Evolutionary conservation across 2,113 vertebrate genomes (phyloP), one percentile per base, ranked within the genome.

Genomic region (Scophthalmus maximus): DNA sequence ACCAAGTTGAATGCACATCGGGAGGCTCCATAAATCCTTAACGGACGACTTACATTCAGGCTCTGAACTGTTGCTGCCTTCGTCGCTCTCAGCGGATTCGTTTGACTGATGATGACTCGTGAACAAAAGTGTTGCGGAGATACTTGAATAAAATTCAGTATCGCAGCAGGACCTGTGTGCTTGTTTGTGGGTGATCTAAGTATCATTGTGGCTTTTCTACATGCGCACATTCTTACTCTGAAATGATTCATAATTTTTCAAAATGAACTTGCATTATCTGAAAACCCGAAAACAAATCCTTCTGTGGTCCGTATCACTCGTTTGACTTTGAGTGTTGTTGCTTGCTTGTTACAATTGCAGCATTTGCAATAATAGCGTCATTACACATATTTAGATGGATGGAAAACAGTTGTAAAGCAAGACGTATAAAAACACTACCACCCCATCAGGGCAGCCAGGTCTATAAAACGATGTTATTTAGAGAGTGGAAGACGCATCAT

Each of bases 91-190:
- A 76, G 66, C 84, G 56, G 75, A 71, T 86, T 90, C 25, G 76
- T 87, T 89, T 87, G 85, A 90, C 79, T 62, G 85, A 87, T 51
- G 72, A 65, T 87, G 84, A 90, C 83, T 86, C 62, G 38, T 87
- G 86, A 87, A 79, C 87, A 88, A 80, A 87, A 75, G 84, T 76
- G 83, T 87, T 66, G 90, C 81, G 78, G 77, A 78, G 89, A 89
- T 91, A 76, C 80, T 87, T 91, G 91, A 94, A 94, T 94, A 94
- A 93, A 94, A 87, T 90, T 93, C 90, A 89, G 91, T 87, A 76
- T 92, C 83, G 9, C 83, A 82, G 75, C 67, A 68, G 59, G 15
- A 40, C 63, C 29, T 53, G 34, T 66, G 8, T 68, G 25, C 42
- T 34, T 52, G 36, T 67, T 44, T 82, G 60, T 61, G 11, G 22